Base-by-base conservation (phyloP, 2,888 invertebrate species). In the Ptycholaimellus sp. region DNA sequence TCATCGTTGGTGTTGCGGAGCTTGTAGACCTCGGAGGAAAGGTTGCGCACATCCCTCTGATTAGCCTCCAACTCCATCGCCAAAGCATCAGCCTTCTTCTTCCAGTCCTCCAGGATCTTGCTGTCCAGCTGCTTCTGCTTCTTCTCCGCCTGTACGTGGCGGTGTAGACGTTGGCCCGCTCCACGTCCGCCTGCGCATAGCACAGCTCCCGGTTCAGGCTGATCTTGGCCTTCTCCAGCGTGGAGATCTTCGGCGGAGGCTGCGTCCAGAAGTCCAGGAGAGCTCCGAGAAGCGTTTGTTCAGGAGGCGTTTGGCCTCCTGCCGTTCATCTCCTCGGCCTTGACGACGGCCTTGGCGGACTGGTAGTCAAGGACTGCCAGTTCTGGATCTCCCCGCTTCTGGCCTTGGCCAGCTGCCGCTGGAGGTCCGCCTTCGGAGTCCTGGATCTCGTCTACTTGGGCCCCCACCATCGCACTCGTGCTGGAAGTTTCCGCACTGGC, bases 41-140 rank as follows among this genome's bases (percentile, higher is more conserved):
- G 87, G 72, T 85, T 83, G 65, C 96, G 78, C 73, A 87, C 83
- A 66, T 96, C 96, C 69, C 90, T 85, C 68, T 96, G 93, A 65
- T 85, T 82, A 59, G 85, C 87, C 59, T 96, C 93, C 45, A 93
- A 73, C 65, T 93, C 93, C 56, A 81, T 79, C 46, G 82, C 79
- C 54, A 87, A 72, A 65, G 93, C 93, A 60, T 90, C 85, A 59
- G 81, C 61, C 72, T 93, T 93, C 68, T 83, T 77, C 68, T 90
- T 90, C 96, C 96, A 96, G 75, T 96, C 96, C 54, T 81, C 78
- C 63, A 93, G 80, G 69, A 90, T 85, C 70, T 90, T 93, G 72
- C 65, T 93, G 73, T 96, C 96, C 72, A 96, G 96, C 53, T 82
- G 82, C 70, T 90, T 87, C 70, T 93, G 90, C 68, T 87, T 93